Evolutionary conservation across 2,888 invertebrate species (phyloP), one percentile per base, ranked within the genome.

Genomic region (Luperina testacea): DNA sequence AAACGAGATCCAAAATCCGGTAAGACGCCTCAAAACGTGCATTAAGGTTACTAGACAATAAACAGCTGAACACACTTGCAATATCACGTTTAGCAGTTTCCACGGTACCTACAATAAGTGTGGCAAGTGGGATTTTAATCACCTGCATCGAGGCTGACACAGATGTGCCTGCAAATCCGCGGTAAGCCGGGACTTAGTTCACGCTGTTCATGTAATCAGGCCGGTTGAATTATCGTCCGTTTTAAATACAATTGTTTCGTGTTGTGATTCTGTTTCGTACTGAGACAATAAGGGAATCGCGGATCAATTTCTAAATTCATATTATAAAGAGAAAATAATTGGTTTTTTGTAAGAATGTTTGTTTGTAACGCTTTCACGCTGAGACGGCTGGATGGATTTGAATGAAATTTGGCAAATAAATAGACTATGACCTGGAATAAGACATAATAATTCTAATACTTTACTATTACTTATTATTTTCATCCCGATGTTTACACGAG

Each of bases 131-230:
- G 86, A 88, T 91, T 90, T 87, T 87, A 90, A 89, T 90, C 90
- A 93, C 92, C 91, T 91, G 93, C 91, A 92, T 89, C 81, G 91
- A 90, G 88, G 61, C 90, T 80, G 78, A 87, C 93, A 88, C 94
- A 95, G 93, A 93, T 94, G 94, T 91, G 92, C 88, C 89, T 90
- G 91, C 88, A 94, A 95, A 95, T 94, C 95, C 94, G 92, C 91
- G 91, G 93, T 96, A 95, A 96, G 92, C 95, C 92, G 89, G 87
- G 94, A 94, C 94, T 96, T 95, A 96, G 95, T 92, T 90, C 91
- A 90, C 92, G 92, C 90, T 92, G 90, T 91, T 91, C 91, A 88
- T 90, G 93, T 94, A 95, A 95, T 94, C 93, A 92, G 92, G 88
- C 88, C 91, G 90, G 91, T 92, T 94, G 92, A 95, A 94, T 94